Percentiles rank a stretch among this genome's conserved stretches.
Conservation (phyloP, 2,113 vertebrate genomes). For the Malurus cyaneus region DNA sequence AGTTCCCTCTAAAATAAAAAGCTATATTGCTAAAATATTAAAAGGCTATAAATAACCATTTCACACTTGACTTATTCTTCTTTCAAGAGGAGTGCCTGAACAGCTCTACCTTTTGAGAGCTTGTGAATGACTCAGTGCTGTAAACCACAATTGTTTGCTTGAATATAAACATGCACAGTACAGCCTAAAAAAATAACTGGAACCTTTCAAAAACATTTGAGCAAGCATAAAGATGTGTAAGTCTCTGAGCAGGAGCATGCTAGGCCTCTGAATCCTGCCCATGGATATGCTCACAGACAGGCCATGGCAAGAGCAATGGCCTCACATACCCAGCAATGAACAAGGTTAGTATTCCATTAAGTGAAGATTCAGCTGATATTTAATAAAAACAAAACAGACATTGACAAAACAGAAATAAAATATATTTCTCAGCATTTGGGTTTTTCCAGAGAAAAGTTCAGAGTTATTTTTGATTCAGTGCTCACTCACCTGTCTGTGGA, state of each 20-base stretch:
- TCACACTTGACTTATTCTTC: neutral
- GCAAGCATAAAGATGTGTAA: neutral
- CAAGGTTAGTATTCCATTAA: neutral
- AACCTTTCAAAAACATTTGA: neutral
- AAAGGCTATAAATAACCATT: neutral
- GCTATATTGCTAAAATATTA: neutral
- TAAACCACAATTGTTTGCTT: neutral
- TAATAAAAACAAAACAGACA: neutral
- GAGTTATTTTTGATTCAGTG: neutral
- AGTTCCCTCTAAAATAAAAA: neutral
- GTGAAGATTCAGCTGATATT: neutral
- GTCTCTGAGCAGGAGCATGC: neutral
- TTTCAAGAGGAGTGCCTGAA: neutral
- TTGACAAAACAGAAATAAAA: neutral
- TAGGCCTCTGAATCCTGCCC: neutral
- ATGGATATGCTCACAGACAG: neutral
- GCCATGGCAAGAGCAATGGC: neutral
- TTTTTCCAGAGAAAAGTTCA: neutral
- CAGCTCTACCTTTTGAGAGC: neutral
- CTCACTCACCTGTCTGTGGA: slow-evolving; percentile 82
- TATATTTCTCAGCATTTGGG: neutral
- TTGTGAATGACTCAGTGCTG: neutral
- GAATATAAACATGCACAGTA: neutral
- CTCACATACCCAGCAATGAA: neutral
- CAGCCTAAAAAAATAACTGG: neutral